These are phyloP conservation scores for Monodelphis domestica DNA, from an alignment of 2,797 vertebrate species.

Conservation along the genomic window DNA sequence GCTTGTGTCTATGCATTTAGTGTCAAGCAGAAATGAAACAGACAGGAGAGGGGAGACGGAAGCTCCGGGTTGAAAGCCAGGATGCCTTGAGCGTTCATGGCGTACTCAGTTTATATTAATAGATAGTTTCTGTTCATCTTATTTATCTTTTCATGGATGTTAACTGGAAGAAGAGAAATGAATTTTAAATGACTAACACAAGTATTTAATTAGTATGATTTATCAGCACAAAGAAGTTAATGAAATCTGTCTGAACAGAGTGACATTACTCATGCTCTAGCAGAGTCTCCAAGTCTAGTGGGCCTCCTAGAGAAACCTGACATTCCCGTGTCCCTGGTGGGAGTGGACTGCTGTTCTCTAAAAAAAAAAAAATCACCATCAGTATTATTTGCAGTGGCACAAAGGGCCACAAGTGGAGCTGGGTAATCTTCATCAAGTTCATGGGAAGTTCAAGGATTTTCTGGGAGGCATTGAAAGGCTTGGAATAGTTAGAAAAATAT, in stretches of 20 bases:
- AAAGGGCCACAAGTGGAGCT: neutral
- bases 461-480: neutral
- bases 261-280: conserved; percentile 30
- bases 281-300: conserved; percentile 32
- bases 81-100: neutral
- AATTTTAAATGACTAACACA: neutral
- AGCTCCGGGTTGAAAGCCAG: neutral
- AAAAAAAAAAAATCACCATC: neutral
- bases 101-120: neutral
- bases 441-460: conserved; percentile 53
- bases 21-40: neutral
- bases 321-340: neutral
- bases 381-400: conserved; percentile 19
- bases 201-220: conserved; percentile 61
- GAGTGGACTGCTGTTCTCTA: neutral
- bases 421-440: conserved; percentile 21
- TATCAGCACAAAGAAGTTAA: conserved; percentile 9
- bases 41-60: fast-evolving
- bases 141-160: neutral
- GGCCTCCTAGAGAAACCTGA: conserved; percentile 37
- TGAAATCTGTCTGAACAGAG: conserved; percentile 17
- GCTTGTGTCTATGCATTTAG: neutral
- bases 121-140: neutral
- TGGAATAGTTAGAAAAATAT: neutral
- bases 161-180: neutral